Base-by-base conservation (phyloP, 2,888 invertebrate species). In the Seira sanloemensis region DNA sequence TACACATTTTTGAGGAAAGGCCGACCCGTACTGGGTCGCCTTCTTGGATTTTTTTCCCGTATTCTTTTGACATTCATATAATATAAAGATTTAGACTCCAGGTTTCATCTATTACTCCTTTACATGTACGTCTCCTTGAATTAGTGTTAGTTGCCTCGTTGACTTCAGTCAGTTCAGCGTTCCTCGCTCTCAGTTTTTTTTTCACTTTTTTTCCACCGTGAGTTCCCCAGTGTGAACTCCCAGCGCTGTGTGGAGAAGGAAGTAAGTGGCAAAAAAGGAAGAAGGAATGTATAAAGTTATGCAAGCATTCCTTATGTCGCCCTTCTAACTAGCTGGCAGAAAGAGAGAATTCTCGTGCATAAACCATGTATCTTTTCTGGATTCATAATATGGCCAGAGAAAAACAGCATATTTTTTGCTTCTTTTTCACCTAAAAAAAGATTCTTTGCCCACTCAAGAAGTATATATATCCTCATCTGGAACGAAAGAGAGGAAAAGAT, bases 91-190 rank as follows among this genome's bases (percentile, higher is more conserved):
- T 18, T 58, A 46, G 46, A n/a, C 37, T 12, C 23, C 67, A 27
- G 46, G 46, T 25, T 71, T 81, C 76, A 26, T 71, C 76, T 81
- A 81, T 81, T 80, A 78, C 69, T 78, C 68, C 50, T 74, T 75
- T 75, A 37, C 75, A 71, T 81, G 4, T 75, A 69, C 76, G 81
- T 81, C 81, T 75, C 69, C 65, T 81, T 76, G 81, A 81, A 81
- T 81, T 81, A 81, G 76, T 81, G 81, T 81, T 81, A 81, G 81
- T 81, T 81, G 81, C 81, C 81, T 81, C 76, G 81, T 81, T 81
- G 81, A 81, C 81, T 81, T 76, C 66, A 81, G 76, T 76, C 81
- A 76, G 71, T 69, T 71, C 37, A 37, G 37, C 37, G 37, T 37
- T 37, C 71, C 23, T 18, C 46, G n/a, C 71, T 76, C 74, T 76